phyloP scores from a whole-genome alignment of 2,888 invertebrate species.

The Leptinotarsa peninsularis region DNA sequence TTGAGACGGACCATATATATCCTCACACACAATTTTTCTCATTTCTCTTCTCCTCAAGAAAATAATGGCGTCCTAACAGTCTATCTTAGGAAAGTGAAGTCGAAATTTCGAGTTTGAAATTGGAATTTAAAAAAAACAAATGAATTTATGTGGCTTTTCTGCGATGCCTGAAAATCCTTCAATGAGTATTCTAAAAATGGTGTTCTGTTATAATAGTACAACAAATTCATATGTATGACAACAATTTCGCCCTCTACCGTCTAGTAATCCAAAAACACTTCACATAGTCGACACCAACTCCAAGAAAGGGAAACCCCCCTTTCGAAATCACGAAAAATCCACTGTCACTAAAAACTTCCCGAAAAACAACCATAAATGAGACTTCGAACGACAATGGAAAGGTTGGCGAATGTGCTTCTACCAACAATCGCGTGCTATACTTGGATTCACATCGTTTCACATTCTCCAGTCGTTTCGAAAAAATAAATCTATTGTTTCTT shows the following conservation, averaged over 20 bases:
- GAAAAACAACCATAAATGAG: slow-evolving; percentile 1
- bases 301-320: slow-evolving; percentile 6
- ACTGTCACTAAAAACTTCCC: slow-evolving; percentile 11
- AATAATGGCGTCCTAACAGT: too few relatives aligned
- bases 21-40: too few relatives aligned
- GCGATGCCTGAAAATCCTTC: too few relatives aligned
- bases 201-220: too few relatives aligned
- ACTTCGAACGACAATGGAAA: slow-evolving; percentile 35
- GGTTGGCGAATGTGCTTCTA: slow-evolving; percentile 15
- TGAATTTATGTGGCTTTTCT: too few relatives aligned
- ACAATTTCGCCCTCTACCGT: not conserved
- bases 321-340: slow-evolving; percentile 26
- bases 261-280: not conserved
- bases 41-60: too few relatives aligned
- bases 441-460: slow-evolving; percentile 58
- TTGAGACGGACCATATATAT: too few relatives aligned
- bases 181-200: too few relatives aligned
- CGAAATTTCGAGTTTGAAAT: too few relatives aligned
- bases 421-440: slow-evolving; percentile 49
- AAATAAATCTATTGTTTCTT: slow-evolving; percentile 42
- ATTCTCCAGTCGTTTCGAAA: slow-evolving; percentile 50
- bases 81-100: too few relatives aligned
- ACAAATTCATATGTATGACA: not conserved
- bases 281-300: not conserved
- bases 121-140: too few relatives aligned